Evolutionary conservation across 1,140 invertebrate genomes (phyloP).

Genomic region (Drosophila elegans): DNA sequence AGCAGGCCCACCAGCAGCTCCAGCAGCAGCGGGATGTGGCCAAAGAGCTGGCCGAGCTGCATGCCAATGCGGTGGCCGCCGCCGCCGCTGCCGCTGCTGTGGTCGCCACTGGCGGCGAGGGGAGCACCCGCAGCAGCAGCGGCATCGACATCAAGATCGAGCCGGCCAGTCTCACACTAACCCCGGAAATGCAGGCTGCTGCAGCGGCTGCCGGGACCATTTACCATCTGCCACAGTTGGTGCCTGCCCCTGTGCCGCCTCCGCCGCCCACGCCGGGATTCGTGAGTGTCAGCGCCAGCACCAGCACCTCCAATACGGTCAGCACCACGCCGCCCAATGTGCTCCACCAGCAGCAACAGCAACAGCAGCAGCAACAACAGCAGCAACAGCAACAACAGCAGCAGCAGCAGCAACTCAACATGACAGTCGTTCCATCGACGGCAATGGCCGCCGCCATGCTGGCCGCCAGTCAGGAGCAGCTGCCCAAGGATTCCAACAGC

Average conservation of each 20-base stretch:
- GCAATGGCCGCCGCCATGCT: constrained; percentile 43
- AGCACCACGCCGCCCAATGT: constrained; percentile 58
- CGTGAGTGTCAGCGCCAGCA: constrained; percentile 40
- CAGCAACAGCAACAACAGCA: constrained; percentile 24
- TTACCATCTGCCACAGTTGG: constrained; percentile 68
- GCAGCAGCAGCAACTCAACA: constrained; percentile 45
- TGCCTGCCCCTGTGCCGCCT: constrained; percentile 47
- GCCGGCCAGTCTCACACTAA: constrained; percentile 49
- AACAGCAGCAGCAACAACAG: constrained; percentile 39
- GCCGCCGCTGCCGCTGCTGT: constrained; percentile 46
- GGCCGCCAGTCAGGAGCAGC: constrained; percentile 50
- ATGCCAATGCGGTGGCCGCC: constrained; percentile 58
- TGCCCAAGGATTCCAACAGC: constrained; percentile 78
- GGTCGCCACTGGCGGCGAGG: constrained; percentile 38
- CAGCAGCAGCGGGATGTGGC: constrained; percentile 50
- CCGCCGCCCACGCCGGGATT: constrained; percentile 57
- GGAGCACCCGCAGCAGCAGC: constrained; percentile 45
- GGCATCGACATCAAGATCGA: constrained; percentile 72
- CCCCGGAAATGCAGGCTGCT: constrained; percentile 65
- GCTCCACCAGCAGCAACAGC: constrained; percentile 45
- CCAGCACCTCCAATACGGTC: constrained; percentile 39
- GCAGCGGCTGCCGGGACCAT: constrained; percentile 61
- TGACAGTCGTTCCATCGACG: constrained; percentile 24
- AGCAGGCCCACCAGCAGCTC: constrained; percentile 26
- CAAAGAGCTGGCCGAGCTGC: constrained; percentile 65